phyloP scores from a whole-genome alignment of 2,797 vertebrate species.

The Centroberyx gerrardi region DNA sequence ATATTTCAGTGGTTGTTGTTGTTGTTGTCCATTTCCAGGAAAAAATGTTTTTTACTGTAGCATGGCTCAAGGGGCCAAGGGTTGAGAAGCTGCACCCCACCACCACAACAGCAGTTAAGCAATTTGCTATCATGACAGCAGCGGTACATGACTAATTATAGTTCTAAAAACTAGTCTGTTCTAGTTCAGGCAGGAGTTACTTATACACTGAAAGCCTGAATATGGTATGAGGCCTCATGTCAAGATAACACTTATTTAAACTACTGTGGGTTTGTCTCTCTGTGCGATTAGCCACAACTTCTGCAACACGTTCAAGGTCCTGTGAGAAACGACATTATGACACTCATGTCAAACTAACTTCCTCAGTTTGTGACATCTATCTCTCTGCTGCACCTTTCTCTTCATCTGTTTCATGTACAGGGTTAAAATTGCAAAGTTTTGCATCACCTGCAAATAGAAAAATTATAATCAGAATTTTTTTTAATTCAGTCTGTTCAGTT shows the following conservation, averaged over 20 bases:
- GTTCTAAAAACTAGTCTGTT: constrained; percentile 35
- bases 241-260: constrained; percentile 14
- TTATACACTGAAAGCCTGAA: neutral
- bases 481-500: neutral
- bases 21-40: neutral
- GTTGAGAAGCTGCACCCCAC: no score
- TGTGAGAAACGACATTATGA: constrained; percentile 5
- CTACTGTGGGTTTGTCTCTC: neutral
- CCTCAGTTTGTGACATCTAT: neutral
- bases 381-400: neutral
- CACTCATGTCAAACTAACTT: neutral
- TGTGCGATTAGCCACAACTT: neutral
- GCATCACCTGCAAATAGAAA: neutral
- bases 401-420: neutral
- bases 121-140: neutral
- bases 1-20: neutral
- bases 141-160: neutral
- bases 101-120: no score
- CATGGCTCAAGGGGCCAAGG: neutral
- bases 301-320: neutral
- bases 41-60: no score
- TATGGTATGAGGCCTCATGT: neutral
- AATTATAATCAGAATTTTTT: no score
- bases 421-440: constrained; percentile 20
- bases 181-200: constrained; percentile 18